Percentiles rank a stretch among this genome's conserved stretches.
These are phyloP conservation scores for Saccostrea cuccullata DNA, from an alignment of 1,140 invertebrate species.

Conservation along the genomic window DNA sequence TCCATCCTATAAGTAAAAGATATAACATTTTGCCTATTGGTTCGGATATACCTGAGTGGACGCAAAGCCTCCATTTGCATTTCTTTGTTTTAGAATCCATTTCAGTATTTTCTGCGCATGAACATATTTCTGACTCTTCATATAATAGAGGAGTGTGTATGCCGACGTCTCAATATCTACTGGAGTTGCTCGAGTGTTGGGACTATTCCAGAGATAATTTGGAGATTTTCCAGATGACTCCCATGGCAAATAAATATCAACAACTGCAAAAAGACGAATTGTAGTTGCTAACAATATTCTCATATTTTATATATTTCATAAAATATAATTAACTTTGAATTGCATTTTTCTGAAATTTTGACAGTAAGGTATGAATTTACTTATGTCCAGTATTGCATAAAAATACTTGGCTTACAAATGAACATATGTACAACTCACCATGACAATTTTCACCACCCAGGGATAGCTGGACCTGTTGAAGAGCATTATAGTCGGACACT, in stretches of 20 bases:
- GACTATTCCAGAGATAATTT: background rate
- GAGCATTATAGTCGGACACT: background rate
- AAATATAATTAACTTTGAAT: too few species aligned
- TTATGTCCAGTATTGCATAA: too few species aligned
- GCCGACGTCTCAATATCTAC: slow-evolving; percentile 24
- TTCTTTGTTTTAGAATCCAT: slow-evolving; percentile 26
- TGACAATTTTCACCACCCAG: background rate
- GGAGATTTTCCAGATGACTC: background rate
- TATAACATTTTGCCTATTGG: background rate
- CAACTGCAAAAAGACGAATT: background rate
- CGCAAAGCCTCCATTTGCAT: slow-evolving; percentile 28
- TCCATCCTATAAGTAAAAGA: background rate
- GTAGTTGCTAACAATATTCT: background rate
- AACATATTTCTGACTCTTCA: background rate
- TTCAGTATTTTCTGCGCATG: background rate
- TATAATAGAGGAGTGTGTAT: slow-evolving; percentile 2
- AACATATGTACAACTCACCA: background rate
- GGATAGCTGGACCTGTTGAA: background rate
- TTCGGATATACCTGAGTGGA: slow-evolving; percentile 39
- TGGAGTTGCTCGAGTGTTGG: background rate
- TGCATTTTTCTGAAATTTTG: too few species aligned
- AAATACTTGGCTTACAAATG: too few species aligned
- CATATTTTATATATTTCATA: too few species aligned
- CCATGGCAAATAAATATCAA: background rate
- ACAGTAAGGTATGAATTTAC: too few species aligned